Percentiles rank a stretch among this genome's conserved stretches.
phyloP scores from a whole-genome alignment of 2,797 vertebrate species.

The Mallotus villosus region DNA sequence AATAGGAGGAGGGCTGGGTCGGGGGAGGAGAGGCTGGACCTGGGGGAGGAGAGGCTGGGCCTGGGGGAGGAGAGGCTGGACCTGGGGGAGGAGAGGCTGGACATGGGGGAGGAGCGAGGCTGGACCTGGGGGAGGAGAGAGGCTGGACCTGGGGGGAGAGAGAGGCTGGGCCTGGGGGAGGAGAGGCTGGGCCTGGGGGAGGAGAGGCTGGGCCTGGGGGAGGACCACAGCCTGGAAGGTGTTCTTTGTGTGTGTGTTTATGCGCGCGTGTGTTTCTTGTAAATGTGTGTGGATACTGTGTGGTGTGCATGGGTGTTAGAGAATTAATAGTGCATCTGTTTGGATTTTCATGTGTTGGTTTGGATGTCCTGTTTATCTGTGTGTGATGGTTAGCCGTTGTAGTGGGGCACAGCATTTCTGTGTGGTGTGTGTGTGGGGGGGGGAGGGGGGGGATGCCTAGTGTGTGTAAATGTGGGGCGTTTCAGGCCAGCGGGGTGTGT shows the following conservation, averaged over 20 bases:
- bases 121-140: too few species aligned
- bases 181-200: neutral
- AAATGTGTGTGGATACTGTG: neutral
- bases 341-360: too few species aligned
- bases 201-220: too few species aligned
- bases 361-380: too few species aligned
- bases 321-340: too few species aligned
- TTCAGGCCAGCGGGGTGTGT: neutral
- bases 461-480: neutral
- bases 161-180: neutral
- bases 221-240: neutral
- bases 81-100: neutral
- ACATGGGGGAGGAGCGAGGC: neutral
- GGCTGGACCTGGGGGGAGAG: too few species aligned
- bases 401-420: constrained; percentile 48
- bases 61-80: neutral
- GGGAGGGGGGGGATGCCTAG: constrained; percentile 28
- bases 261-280: neutral
- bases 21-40: neutral
- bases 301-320: constrained; percentile 24
- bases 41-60: neutral
- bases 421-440: neutral
- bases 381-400: too few species aligned
- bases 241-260: neutral
- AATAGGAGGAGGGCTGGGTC: too few species aligned